A percentile compares a stretch with the other conserved stretches of the same genome.
Conservation (phyloP, 2,797 vertebrate genomes). For the Diplodus puntazzo region DNA sequence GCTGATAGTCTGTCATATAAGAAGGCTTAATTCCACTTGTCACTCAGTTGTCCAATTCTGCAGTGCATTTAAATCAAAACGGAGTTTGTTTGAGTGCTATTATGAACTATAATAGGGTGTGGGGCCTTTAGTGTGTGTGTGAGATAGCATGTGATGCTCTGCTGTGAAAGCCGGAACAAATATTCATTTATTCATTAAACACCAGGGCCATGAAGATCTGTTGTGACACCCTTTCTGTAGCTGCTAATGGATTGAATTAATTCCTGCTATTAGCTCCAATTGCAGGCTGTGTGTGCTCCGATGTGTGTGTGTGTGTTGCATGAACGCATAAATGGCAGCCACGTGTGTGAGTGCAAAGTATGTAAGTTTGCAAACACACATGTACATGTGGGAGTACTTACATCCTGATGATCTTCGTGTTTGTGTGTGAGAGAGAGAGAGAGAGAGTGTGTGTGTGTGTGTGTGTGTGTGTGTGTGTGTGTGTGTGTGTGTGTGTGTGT, state of each 20-base stretch:
- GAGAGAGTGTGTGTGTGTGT: conserved; percentile 31
- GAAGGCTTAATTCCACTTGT: conserved; percentile 76
- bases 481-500: conserved; percentile 31
- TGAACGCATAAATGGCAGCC: conserved; percentile 21
- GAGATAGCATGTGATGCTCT: conserved; percentile 55
- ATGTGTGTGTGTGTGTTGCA: neutral
- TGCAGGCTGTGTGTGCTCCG: conserved; percentile 2
- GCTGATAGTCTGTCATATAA: conserved; percentile 73
- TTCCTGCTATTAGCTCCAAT: conserved; percentile 79
- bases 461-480: conserved; percentile 47
- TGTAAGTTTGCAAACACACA: conserved; percentile 45
- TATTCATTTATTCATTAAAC: conserved; percentile 91
- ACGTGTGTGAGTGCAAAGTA: conserved; percentile 42
- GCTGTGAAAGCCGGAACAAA: conserved; percentile 81
- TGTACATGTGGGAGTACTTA: conserved; percentile 53
- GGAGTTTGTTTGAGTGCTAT: conserved; percentile 73
- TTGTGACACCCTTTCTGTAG: conserved; percentile 81
- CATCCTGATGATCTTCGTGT: conserved; percentile 16
- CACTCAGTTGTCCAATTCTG: conserved; percentile 77
- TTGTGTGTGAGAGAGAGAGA: conserved; percentile 19
- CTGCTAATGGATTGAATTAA: conserved; percentile 86
- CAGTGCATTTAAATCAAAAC: conserved; percentile 77
- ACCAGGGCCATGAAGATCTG: conserved; percentile 76
- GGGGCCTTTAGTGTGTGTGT: conserved; percentile 25
- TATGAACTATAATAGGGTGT: conserved; percentile 68